Evolutionary conservation across 2,888 invertebrate species (phyloP).

Genomic region (Coelinius sp.): DNA sequence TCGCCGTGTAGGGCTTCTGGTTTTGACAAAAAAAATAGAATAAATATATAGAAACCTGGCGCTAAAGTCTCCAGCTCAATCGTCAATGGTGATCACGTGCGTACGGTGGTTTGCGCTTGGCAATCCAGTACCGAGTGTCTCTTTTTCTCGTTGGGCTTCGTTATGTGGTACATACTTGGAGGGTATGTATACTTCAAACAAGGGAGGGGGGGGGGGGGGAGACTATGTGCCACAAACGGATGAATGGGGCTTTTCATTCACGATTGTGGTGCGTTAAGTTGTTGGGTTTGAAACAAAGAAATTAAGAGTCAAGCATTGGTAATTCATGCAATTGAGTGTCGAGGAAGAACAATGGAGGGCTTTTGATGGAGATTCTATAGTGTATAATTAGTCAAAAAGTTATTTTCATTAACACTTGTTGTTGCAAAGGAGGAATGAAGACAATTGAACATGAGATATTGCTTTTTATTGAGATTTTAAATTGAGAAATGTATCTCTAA

Average conservation of each 20-base stretch:
- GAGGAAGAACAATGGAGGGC: conserved; percentile 6
- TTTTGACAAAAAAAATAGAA: conserved; percentile 52
- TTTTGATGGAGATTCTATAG: not conserved
- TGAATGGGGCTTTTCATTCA: conserved; percentile 63
- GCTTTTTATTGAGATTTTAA: no score
- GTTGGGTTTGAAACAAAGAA: conserved; percentile 17
- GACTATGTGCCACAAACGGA: conserved; percentile 45
- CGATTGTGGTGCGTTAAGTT: conserved; percentile 33
- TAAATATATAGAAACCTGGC: conserved; percentile 54
- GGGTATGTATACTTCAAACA: conserved; percentile 32
- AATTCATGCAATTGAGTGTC: not conserved
- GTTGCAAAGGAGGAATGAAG: not conserved
- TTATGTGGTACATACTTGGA: conserved; percentile 20
- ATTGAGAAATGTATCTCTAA: no score
- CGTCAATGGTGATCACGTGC: conserved; percentile 64
- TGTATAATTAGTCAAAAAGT: not conserved
- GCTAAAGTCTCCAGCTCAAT: conserved; percentile 51
- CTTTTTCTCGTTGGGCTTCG: not conserved
- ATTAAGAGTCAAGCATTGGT: not conserved
- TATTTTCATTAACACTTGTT: not conserved
- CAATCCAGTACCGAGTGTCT: conserved; percentile 16
- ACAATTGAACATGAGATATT: no score
- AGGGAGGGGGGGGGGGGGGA: conserved; percentile 21
- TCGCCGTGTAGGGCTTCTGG: conserved; percentile 24
- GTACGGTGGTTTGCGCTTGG: conserved; percentile 28